Evolutionary conservation across 2,888 invertebrate genomes (phyloP), one percentile per base, ranked within the genome.

Genomic region (Sylvicola cinctus): DNA sequence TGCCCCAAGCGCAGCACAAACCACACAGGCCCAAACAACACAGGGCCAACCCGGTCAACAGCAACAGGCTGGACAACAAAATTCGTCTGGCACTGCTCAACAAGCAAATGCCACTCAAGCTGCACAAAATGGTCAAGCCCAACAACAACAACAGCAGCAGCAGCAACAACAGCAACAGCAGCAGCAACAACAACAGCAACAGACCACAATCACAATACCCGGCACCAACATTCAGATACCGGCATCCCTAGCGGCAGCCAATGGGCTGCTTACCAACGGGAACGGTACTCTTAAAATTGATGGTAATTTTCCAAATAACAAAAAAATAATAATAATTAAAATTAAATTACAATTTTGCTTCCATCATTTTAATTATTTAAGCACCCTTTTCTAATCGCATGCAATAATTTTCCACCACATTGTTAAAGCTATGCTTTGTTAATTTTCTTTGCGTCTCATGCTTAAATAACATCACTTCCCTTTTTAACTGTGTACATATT

Each of bases 171-270:
- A 36, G 31, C 36, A 36, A 28, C 32, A 34, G 10, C 34, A 35
- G 54, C 16, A 54, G 51, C 45, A 45, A 16, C 40, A 40, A 16
- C 44, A 45, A 26, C 43, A 44, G 29, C 45, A 52, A 20, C 51
- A 50, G 12, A 46, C 50, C 11, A 52, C 52, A 2, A 50, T 58
- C 17, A 56, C 58, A 11, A 58, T 58, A 34, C 58, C 58, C 1
- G 58, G 58, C 7, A 58, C 58, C 8, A 58, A 58, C 38, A 48
- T 58, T 12, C 56, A 57, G 39, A 55, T 58, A 32, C 58, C 58
- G 4, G 51, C 57, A 4, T 50, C 57, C 3, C 44, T 57, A 13
- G 54, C 56, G 7, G 54, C 55, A 2, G 54, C 55, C 3, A 58
- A 58, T 36, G 57, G 57, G 3, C 38, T 36, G 20, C 29, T 39